Evolutionary conservation across 1,140 invertebrate species (phyloP), one percentile per base, ranked within the genome.

Genomic region (Ladona fulva): DNA sequence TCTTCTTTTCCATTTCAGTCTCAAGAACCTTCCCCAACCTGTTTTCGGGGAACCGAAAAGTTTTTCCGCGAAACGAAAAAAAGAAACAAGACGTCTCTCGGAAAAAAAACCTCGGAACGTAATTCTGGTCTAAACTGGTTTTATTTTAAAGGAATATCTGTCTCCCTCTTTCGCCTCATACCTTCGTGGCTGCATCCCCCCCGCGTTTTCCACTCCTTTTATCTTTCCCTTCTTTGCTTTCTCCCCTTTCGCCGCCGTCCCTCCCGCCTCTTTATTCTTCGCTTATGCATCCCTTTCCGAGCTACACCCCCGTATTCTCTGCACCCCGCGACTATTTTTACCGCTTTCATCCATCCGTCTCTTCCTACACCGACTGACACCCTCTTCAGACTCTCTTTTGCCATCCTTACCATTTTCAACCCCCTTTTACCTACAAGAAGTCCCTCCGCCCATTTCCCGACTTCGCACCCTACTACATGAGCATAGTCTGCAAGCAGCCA

Each of bases 111-210:
- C 8, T 37, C 29, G 8, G 3, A 66, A 12, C 16, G 52, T 66
- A 66, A 66, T 66, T 66, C 52, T 66, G 52, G n/a, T 66, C 52
- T 22, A 66, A 66, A 66, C 52, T 66, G 52, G 52, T 66, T 66
- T 66, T 66, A 12, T 66, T 66, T 66, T 66, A 66, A 66, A 16
- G 52, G 52, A 66, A 5, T 66, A 19, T 5, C 29, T 37, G n/a
- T n/a, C n/a, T 12, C 12, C 52, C n/a, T 66, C 52, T 12, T 12
- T 12, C n/a, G 1, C 52, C 52, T 66, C 52, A 66, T 8, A 5
- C 29, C 29, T 8, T 37, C 29, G 29, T 5, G n/a, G n/a, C n/a
- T n/a, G n/a, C n/a, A n/a, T n/a, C n/a, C n/a, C n/a, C n/a, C n/a
- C n/a, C n/a, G n/a, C n/a, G n/a, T n/a, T n/a, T n/a, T n/a, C 29